Evolutionary conservation across 2,113 vertebrate genomes (phyloP), one percentile per base, ranked within the genome.

Genomic region (Callospermophilus lateralis): DNA sequence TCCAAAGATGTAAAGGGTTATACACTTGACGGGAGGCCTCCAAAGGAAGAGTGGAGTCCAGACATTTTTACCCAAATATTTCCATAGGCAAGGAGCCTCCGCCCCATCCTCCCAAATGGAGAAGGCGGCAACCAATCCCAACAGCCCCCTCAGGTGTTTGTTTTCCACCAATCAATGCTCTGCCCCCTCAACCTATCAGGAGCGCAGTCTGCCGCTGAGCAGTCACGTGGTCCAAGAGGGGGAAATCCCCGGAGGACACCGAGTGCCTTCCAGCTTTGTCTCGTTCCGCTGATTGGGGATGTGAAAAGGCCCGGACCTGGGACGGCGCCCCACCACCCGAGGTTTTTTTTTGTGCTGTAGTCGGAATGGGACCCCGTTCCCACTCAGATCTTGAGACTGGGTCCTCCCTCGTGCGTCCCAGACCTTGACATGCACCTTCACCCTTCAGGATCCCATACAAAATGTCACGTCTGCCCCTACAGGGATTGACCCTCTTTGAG

Each of bases 201-300:
- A 73, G 24, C 72, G 16, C n/a, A 7, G n/a, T 12, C 17, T 68
- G 48, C 22, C 8, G 1, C 81, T 39, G 12, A 51, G 11, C 1
- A 0, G 15, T 77, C 58, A 42, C 30, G 6, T 68, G 65, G 32
- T 2, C 30, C 26, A 2, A 19, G 28, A 19, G 0, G 63, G 8
- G 48, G 24, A 0, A 10, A 16, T 12, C 4, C 5, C 6, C 0
- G 8, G 4, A 7, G 0, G 34, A 20, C 0, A 0, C 3, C 0
- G 22, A 15, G 9, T 12, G 9, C 0, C 1, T 4, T 5, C 9
- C 0, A 1, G 17, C 48, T 51, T 45, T 13, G 24, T 37, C 1
- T 11, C 1, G 48, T 32, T 68, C 39, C 22, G n/a, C 1, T 6
- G 12, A 11, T 12, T 12, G 51, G 12, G 37, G 2, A 4, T 70